Evolutionary conservation across 2,797 vertebrate genomes (phyloP), one percentile per base, ranked within the genome.

Genomic region (Craterocephalus amniculus): DNA sequence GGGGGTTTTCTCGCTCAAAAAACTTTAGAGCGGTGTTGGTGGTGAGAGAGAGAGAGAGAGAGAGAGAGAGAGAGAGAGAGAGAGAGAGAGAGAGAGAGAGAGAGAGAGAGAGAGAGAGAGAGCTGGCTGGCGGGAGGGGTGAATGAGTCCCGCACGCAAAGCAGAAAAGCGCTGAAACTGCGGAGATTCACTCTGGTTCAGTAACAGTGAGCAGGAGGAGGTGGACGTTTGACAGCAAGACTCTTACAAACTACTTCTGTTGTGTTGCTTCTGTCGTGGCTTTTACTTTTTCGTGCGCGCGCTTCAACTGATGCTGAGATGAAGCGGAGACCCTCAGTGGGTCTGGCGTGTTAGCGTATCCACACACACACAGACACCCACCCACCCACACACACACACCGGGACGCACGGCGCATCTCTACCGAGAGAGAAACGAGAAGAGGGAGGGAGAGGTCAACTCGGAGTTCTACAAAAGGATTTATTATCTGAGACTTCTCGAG

Each of bases 121-220:
- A 93, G 86, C 91, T 79, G 90, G 78, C 93, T 92, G 93, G 85
- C 91, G 79, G 90, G 78, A 90, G 81, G 75, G 86, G 90, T 90
- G 89, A 91, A 91, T 91, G 80, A 74, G 83, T 90, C 85, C 82
- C 85, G 89, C 87, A 90, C 84, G 81, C 83, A 84, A 85, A 86
- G 86, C 88, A 87, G 78, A 91, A 91, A 89, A 82, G 87, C 81
- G 87, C 83, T 89, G 80, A 87, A 89, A 83, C 84, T 90, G 87
- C 86, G 89, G 78, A 89, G 85, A 81, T 87, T 80, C 57, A 79
- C 69, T 83, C 85, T 85, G 78, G 78, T 82, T 83, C 74, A 54
- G 65, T 48, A 45, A 63, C 72, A 66, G 78, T n/a, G 36, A 80
- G 66, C 16, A 72, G 76, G 80, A 70, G 83, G 77, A 72, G 62